Evolutionary conservation across 2,113 vertebrate species (phyloP).

Genomic region (Chaetodon auriga): DNA sequence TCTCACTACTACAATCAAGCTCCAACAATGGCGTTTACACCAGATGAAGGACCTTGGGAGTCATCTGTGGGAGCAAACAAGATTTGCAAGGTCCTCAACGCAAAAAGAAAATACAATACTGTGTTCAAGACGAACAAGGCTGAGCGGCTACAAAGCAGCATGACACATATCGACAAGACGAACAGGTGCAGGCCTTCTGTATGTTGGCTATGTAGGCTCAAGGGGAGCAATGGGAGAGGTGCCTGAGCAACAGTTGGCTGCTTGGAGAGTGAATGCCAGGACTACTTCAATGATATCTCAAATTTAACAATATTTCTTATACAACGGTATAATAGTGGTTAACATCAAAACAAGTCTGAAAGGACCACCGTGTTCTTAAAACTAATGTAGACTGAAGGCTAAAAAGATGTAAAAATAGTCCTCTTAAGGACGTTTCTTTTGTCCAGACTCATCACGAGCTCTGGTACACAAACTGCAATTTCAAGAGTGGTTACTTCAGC

Average conservation of each 20-base stretch:
- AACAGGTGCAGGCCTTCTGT: slow-evolving; percentile 61
- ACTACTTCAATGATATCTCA: slow-evolving; percentile 18
- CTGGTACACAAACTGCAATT: not conserved
- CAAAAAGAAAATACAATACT: slow-evolving; percentile 8
- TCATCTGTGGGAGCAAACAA: not conserved
- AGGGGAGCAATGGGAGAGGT: slow-evolving; percentile 46
- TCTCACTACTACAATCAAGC: not conserved
- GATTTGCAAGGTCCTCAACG: slow-evolving; percentile 2
- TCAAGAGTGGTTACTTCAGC: slow-evolving; percentile 20
- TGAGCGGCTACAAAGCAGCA: slow-evolving; percentile 16
- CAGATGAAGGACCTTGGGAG: not conserved
- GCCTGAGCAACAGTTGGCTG: slow-evolving; percentile 39
- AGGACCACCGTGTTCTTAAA: not conserved
- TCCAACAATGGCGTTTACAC: not conserved
- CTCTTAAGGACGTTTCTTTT: not conserved
- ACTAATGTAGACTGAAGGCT: not conserved
- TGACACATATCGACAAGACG: slow-evolving; percentile 13
- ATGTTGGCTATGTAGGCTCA: slow-evolving; percentile 26
- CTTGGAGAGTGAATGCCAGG: not conserved
- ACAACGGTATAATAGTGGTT: not conserved
- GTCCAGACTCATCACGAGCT: not conserved
- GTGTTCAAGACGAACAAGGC: slow-evolving; percentile 20
- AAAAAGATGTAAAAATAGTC: not conserved
- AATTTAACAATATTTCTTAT: not conserved
- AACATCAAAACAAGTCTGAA: not conserved